phyloP scores from a whole-genome alignment of 2,797 vertebrate species.

The Meda fulgida region DNA sequence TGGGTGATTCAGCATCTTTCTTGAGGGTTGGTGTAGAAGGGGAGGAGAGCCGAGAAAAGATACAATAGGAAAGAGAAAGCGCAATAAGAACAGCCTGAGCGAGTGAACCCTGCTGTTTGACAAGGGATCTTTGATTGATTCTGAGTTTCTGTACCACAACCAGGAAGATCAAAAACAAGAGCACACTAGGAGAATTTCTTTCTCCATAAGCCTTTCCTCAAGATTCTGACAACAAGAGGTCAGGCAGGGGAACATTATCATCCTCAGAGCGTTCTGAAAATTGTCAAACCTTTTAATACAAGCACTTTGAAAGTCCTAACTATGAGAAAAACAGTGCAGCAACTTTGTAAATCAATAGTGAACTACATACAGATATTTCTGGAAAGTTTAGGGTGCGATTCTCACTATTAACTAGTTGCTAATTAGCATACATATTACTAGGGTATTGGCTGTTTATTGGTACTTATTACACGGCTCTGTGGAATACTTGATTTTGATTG shows the following conservation, averaged over 20 bases:
- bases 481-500: no score
- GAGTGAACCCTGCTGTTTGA: constrained; percentile 41
- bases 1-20: not conserved
- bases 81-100: not conserved
- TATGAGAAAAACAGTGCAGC: constrained; percentile 59
- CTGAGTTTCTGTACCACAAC: constrained; percentile 61
- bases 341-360: constrained; percentile 13
- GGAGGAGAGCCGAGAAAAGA: not conserved
- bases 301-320: constrained; percentile 57
- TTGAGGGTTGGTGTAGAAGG: not conserved
- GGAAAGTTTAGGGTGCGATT: no score
- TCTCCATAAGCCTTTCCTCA: constrained; percentile 57
- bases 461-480: no score
- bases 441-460: no score
- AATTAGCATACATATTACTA: no score
- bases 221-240: constrained; percentile 64
- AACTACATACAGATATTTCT: no score
- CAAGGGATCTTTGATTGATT: constrained; percentile 64
- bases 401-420: no score
- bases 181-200: constrained; percentile 57
- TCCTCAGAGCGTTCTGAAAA: constrained; percentile 53
- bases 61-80: constrained; percentile 33
- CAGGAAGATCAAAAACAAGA: constrained; percentile 67
- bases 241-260: constrained; percentile 58
- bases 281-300: constrained; percentile 64